Conservation (phyloP, 1,140 invertebrate genomes). For the Nylanderia fulva region DNA sequence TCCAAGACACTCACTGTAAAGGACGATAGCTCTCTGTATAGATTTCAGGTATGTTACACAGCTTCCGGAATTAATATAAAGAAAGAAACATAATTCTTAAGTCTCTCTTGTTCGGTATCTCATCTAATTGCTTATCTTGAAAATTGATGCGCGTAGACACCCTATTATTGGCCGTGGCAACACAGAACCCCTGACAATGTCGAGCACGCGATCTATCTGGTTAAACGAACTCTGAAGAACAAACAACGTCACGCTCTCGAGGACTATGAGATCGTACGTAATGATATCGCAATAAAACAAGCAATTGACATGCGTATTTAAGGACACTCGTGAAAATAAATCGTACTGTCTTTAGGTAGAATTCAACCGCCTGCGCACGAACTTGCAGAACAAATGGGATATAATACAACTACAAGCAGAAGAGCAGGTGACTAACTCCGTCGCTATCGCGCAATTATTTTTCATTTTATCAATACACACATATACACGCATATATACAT, state of each 20-base stretch:
- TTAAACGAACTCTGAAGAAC: slow-evolving; percentile 95
- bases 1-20: slow-evolving; percentile 95
- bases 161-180: slow-evolving; percentile 92
- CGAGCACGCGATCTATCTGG: slow-evolving; percentile 97
- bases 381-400: slow-evolving; percentile 97
- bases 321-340: slow-evolving; percentile 12
- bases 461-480: slow-evolving; percentile 23
- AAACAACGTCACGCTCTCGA: slow-evolving; percentile 97
- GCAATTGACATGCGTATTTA: not conserved
- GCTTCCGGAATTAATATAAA: not conserved
- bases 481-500: no score
- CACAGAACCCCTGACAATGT: slow-evolving; percentile 93
- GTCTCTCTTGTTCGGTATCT: not conserved
- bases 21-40: slow-evolving; percentile 97
- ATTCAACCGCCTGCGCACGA: slow-evolving; percentile 94
- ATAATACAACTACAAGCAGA: slow-evolving; percentile 97
- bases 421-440: slow-evolving; percentile 92
- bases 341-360: slow-evolving; percentile 88
- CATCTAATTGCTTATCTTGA: slow-evolving; percentile 13
- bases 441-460: slow-evolving; percentile 20
- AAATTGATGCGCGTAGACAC: slow-evolving; percentile 85
- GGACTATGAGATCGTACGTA: slow-evolving; percentile 93
- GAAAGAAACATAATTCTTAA: not conserved
- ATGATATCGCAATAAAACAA: slow-evolving; percentile 11
- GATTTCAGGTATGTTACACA: slow-evolving; percentile 93